Percentiles rank a stretch among this genome's conserved stretches.
phyloP scores from a whole-genome alignment of 2,888 invertebrate genomes.

The Tenthredo mesomela region DNA sequence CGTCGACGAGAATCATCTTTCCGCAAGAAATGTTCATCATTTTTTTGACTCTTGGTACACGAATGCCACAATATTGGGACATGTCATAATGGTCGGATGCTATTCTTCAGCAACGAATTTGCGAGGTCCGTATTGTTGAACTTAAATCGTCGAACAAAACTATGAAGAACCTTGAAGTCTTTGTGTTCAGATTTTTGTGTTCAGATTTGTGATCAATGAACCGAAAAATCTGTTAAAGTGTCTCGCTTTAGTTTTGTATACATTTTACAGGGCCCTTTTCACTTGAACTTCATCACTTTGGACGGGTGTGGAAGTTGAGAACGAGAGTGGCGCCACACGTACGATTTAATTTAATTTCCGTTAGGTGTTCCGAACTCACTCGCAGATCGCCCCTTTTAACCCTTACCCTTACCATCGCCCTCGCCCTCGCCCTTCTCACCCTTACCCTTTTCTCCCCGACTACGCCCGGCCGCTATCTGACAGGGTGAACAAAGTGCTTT shows the following conservation, averaged over 20 bases:
- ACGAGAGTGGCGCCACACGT: conserved; percentile 44
- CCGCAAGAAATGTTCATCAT: no score
- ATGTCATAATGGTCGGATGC: no score
- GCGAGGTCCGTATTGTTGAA: not conserved
- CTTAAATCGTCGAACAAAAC: not conserved
- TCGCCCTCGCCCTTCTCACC: not conserved
- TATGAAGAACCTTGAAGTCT: no score
- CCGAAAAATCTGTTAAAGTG: not conserved
- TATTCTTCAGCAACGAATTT: not conserved
- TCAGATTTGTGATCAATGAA: not conserved
- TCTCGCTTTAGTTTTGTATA: not conserved
- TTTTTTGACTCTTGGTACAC: no score
- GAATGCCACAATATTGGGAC: no score
- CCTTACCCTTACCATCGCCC: not conserved
- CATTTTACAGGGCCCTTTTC: not conserved
- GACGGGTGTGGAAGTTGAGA: not conserved
- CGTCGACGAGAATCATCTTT: no score
- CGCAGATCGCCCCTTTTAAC: conserved; percentile 46
- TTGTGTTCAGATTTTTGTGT: not conserved
- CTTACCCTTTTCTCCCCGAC: not conserved
- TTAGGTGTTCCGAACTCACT: conserved; percentile 52
- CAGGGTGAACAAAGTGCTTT: conserved; percentile 50
- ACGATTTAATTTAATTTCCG: conserved; percentile 58
- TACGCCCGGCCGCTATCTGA: conserved; percentile 11
- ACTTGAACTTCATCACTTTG: conserved; percentile 11